Percentiles rank a stretch among this genome's conserved stretches.
Conservation (phyloP, 1,140 invertebrate species). For the Trinorchestia longiramus region DNA sequence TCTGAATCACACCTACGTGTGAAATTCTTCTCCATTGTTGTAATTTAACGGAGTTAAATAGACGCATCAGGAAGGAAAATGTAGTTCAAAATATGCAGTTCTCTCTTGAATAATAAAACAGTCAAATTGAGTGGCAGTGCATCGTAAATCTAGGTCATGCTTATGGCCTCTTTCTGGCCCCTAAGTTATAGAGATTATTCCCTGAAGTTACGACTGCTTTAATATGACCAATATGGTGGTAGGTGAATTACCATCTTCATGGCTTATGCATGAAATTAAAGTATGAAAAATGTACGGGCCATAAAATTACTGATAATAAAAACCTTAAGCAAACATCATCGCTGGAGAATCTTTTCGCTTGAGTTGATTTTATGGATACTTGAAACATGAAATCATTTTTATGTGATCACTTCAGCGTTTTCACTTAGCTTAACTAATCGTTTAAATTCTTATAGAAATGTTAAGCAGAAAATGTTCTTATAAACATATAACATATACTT, state of each 20-base stretch:
- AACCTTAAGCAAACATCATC: neutral
- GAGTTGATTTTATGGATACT: neutral
- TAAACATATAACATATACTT: too few species aligned
- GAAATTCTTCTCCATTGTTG: constrained; percentile 2
- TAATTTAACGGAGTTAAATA: neutral
- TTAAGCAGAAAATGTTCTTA: too few species aligned
- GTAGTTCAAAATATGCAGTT: neutral
- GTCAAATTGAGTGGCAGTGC: neutral
- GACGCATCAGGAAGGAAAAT: neutral
- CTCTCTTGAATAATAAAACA: neutral
- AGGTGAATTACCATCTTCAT: neutral
- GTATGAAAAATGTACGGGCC: neutral
- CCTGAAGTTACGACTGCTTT: neutral
- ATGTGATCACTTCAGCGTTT: neutral
- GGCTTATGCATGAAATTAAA: neutral
- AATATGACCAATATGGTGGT: constrained; percentile 6
- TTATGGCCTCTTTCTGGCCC: neutral
- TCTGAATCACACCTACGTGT: neutral
- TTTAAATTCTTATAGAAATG: too few species aligned
- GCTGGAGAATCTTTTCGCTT: neutral
- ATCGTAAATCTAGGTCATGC: neutral
- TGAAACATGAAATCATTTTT: neutral
- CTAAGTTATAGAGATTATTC: neutral
- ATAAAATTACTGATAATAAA: neutral
- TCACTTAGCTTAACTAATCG: too few species aligned